Conservation (phyloP, 2,113 vertebrate species). For the Zosterops japonicus region DNA sequence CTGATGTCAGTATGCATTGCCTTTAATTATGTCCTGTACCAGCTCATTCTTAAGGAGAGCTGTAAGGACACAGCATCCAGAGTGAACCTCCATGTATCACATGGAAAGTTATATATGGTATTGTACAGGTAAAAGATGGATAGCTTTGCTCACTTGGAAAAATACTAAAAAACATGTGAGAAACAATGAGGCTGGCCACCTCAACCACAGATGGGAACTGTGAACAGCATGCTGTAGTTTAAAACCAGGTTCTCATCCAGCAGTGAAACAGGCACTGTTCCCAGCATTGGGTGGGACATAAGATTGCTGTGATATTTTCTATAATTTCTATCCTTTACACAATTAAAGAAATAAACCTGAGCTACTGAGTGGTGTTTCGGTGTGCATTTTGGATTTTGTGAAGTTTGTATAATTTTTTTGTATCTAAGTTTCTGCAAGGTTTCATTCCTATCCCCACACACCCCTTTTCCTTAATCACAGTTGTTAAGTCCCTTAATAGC, state of each 20-base stretch:
- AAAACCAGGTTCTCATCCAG: not conserved
- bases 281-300: not conserved
- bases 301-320: not conserved
- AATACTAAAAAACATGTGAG: not conserved
- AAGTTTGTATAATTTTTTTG: no score
- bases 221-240: not conserved
- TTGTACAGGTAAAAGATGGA: not conserved
- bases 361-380: no score
- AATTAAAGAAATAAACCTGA: not conserved
- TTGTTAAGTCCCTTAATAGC: no score
- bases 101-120: not conserved
- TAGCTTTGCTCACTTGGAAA: not conserved
- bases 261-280: not conserved
- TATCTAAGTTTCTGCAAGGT: no score
- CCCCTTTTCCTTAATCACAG: no score
- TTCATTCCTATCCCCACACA: no score
- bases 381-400: no score
- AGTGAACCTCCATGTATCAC: rapidly evolving
- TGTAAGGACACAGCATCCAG: not conserved
- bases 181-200: not conserved
- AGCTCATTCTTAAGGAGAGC: not conserved
- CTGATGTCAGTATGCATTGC: not conserved
- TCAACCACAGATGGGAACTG: not conserved
- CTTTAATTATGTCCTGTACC: not conserved
- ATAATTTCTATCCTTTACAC: not conserved